Evolutionary conservation across 2,888 invertebrate species (phyloP).

Genomic region (Atherix ibis): DNA sequence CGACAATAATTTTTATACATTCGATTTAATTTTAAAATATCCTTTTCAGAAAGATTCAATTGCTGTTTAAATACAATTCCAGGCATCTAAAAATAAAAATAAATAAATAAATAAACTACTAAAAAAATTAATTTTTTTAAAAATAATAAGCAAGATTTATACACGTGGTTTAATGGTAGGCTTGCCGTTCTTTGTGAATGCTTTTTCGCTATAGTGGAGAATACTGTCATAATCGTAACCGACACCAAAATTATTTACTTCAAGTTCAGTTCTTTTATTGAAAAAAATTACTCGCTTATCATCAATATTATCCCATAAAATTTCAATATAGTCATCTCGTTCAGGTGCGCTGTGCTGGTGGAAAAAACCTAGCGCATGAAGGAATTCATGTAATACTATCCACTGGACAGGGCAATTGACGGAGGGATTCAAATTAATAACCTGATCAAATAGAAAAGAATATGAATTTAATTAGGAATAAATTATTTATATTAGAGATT

Average conservation of each 20-base stretch:
- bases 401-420: slow-evolving; percentile 38
- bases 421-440: slow-evolving; percentile 36
- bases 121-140: neutral
- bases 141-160: slow-evolving; percentile 9
- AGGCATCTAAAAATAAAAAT: slow-evolving; percentile 9
- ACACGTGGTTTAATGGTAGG: slow-evolving; percentile 47
- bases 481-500: neutral
- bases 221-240: slow-evolving; percentile 55
- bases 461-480: neutral
- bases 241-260: slow-evolving; percentile 48
- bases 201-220: slow-evolving; percentile 53
- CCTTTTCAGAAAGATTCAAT: slow-evolving; percentile 36
- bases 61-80: slow-evolving; percentile 37
- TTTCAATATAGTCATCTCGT: slow-evolving; percentile 57
- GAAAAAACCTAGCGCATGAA: slow-evolving; percentile 67
- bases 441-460: no score
- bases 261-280: slow-evolving; percentile 46
- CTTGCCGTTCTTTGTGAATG: slow-evolving; percentile 51
- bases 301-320: slow-evolving; percentile 52
- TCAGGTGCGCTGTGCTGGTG: slow-evolving; percentile 70
- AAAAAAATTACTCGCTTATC: slow-evolving; percentile 40
- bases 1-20: slow-evolving; percentile 35
- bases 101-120: no score
- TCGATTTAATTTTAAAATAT: slow-evolving; percentile 34
- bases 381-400: slow-evolving; percentile 58